Conservation (phyloP, 2,888 invertebrate species). For the Hyposoter didymator region DNA sequence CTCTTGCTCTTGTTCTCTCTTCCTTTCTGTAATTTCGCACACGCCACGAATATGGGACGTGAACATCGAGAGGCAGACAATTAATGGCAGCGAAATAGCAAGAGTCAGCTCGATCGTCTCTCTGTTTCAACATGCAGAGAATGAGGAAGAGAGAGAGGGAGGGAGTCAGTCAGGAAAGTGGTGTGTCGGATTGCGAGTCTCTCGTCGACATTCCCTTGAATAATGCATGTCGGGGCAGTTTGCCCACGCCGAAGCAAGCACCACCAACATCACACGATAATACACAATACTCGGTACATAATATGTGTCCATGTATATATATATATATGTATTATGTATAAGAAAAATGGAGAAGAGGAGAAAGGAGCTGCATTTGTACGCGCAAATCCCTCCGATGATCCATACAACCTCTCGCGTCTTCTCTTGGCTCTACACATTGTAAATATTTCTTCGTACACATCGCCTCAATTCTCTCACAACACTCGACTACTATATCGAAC, state of each 20-base stretch:
- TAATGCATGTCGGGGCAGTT: constrained; percentile 76
- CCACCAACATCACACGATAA: constrained; percentile 27
- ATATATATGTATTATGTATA: neutral
- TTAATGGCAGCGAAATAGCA: constrained; percentile 49
- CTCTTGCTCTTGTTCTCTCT: too few species aligned
- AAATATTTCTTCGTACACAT: neutral
- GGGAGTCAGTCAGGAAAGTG: neutral
- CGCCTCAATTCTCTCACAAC: constrained; percentile 7
- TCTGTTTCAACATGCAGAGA: constrained; percentile 15
- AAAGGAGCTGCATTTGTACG: constrained; percentile 28
- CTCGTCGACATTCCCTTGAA: constrained; percentile 71
- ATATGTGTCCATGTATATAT: neutral
- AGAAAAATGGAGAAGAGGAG: constrained; percentile 16
- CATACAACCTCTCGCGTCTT: constrained; percentile 1
- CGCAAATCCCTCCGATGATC: constrained; percentile 22
- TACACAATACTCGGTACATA: constrained; percentile 28
- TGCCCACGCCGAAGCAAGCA: constrained; percentile 72
- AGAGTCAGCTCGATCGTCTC: constrained; percentile 13
- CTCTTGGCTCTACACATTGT: neutral
- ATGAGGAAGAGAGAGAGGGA: constrained; percentile 12
- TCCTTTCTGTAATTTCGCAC: neutral
- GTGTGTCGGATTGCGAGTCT: constrained; percentile 28
- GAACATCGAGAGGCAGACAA: constrained; percentile 53
- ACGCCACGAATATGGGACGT: constrained; percentile 24
- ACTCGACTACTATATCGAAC: constrained; percentile 7